Evolutionary conservation across 2,797 vertebrate genomes (phyloP).

Genomic region (Catamblyrhynchus diadema): DNA sequence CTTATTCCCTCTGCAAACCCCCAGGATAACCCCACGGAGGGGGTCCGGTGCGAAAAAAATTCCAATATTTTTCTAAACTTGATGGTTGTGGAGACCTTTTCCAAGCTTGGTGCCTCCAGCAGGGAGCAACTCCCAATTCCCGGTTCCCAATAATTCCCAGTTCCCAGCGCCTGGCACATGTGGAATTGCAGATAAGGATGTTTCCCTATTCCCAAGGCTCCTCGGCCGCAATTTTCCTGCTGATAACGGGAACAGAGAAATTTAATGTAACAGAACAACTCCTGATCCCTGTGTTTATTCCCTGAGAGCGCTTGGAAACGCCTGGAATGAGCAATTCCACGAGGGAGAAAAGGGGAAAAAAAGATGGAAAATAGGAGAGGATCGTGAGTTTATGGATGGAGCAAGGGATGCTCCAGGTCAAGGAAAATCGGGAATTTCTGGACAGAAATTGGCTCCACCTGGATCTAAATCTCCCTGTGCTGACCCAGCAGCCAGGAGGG

Average conservation of each 20-base stretch:
- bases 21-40: accelerated
- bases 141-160: not conserved
- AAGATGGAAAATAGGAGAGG: not conserved
- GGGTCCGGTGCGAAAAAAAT: accelerated
- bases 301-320: not conserved
- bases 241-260: not conserved
- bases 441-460: not conserved
- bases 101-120: not conserved
- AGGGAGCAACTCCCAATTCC: not conserved
- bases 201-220: not conserved
- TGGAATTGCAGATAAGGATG: not conserved
- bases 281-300: not conserved
- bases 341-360: accelerated
- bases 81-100: not conserved
- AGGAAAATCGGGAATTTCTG: not conserved
- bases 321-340: not conserved
- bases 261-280: not conserved
- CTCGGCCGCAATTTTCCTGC: not conserved
- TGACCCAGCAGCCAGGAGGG: not conserved
- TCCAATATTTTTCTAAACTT: accelerated
- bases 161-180: accelerated
- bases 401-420: not conserved
- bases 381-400: accelerated
- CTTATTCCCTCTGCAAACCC: not conserved
- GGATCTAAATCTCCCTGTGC: not conserved